Percentiles rank a stretch among this genome's conserved stretches.
Conservation (phyloP, 2,888 invertebrate species). For the Lissocephala sabroskyi region DNA sequence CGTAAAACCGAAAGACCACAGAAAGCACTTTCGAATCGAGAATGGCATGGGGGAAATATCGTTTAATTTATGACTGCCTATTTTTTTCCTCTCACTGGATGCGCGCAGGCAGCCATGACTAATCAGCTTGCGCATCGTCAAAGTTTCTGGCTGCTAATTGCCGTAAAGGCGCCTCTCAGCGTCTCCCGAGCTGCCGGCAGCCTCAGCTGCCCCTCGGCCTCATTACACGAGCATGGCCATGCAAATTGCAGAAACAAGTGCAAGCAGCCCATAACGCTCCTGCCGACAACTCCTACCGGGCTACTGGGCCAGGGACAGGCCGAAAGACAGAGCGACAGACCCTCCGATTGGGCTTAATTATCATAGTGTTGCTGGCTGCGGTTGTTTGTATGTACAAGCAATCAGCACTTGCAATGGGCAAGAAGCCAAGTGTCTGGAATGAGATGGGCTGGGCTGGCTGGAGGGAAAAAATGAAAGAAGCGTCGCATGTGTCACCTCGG, state of each 20-base stretch:
- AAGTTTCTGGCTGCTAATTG: slow-evolving; percentile 48
- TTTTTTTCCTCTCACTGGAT: slow-evolving; percentile 35
- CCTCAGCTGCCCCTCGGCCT: slow-evolving; percentile 2
- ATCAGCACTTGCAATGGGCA: slow-evolving; percentile 51
- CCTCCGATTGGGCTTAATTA: slow-evolving; percentile 46
- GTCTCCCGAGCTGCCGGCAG: no score
- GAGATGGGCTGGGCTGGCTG: no score
- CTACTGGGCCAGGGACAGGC: no score
- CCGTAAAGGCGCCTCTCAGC: slow-evolving; percentile 51
- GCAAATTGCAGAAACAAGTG: slow-evolving; percentile 61
- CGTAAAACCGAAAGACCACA: no score
- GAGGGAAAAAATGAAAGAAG: no score
- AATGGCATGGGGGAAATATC: no score
- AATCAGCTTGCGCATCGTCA: slow-evolving; percentile 35
- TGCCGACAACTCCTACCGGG: no score
- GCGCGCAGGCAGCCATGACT: slow-evolving; percentile 39
- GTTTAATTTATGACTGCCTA: slow-evolving; percentile 52
- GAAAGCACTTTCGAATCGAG: no score
- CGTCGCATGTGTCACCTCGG: slow-evolving; percentile 33
- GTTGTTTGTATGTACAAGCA: slow-evolving; percentile 47
- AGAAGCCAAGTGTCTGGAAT: slow-evolving; percentile 36
- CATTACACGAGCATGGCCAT: slow-evolving; percentile 28
- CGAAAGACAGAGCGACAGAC: no score
- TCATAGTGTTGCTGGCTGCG: slow-evolving; percentile 41
- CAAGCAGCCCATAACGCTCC: slow-evolving; percentile 13